These are phyloP conservation scores for Tribolium freemani DNA, from an alignment of 2,888 invertebrate species.

Conservation along the genomic window DNA sequence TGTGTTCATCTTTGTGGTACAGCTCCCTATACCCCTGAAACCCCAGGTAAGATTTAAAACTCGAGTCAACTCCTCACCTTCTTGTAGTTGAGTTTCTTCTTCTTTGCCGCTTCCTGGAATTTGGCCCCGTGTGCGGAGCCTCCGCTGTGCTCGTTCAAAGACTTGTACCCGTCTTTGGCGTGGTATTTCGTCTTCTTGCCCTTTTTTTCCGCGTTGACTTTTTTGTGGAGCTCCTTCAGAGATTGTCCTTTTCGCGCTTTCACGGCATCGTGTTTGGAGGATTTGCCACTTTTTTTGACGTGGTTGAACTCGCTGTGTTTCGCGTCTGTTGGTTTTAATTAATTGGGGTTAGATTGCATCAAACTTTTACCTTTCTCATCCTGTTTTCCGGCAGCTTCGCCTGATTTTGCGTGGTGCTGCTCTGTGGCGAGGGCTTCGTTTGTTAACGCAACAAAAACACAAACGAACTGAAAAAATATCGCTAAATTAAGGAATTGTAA, in stretches of 20 bases:
- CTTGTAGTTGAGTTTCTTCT: slow-evolving; percentile 54
- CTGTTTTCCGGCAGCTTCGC: slow-evolving; percentile 21
- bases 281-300: slow-evolving; percentile 53
- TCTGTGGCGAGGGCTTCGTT: slow-evolving; percentile 11
- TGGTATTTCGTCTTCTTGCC: slow-evolving; percentile 62
- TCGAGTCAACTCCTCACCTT: slow-evolving; percentile 55
- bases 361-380: slow-evolving; percentile 33
- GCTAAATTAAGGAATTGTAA: no score
- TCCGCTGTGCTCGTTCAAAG: slow-evolving; percentile 56
- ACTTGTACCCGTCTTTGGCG: slow-evolving; percentile 56
- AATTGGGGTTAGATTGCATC: not conserved
- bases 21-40: slow-evolving; percentile 66
- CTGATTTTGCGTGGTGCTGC: slow-evolving; percentile 30
- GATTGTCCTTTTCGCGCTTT: slow-evolving; percentile 59
- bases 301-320: slow-evolving; percentile 51
- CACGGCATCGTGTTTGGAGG: slow-evolving; percentile 61
- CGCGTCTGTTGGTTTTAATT: slow-evolving; percentile 39
- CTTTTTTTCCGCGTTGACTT: slow-evolving; percentile 59
- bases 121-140: slow-evolving; percentile 60
- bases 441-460: slow-evolving; percentile 9
- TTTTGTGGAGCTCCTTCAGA: slow-evolving; percentile 57
- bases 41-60: not conserved
- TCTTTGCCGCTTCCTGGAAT: slow-evolving; percentile 57
- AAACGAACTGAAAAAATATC: slow-evolving; percentile 29
- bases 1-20: slow-evolving; percentile 68